Evolutionary conservation across 1,140 invertebrate species (phyloP), one percentile per base, ranked within the genome.

Genomic region (Hyles vespertilio): DNA sequence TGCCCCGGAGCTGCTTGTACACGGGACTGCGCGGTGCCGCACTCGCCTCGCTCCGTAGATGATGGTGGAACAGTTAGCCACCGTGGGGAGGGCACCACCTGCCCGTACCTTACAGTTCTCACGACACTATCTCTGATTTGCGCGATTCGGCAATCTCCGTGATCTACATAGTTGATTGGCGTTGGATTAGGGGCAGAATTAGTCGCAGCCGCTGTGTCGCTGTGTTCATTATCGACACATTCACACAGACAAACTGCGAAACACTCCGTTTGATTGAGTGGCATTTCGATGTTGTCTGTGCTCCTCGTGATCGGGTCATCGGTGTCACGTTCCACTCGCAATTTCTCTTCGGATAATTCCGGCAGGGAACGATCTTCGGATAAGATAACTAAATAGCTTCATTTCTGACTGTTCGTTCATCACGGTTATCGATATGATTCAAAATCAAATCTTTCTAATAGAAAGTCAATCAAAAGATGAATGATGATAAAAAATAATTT

Each of bases 161-260:
- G 79, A 78, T 86, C 83, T 80, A 86, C 77, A 86, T 85, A 76
- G 73, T 69, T 77, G 80, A 87, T 87, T 87, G 77, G 80, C 71
- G 69, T 78, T 78, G 79, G 79, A 84, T 88, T 79, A 79, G 63
- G 70, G 66, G 69, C 45, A 59, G 65, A 85, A 82, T 78, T 80
- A 67, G 74, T 71, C 67, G 79, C 63, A 58, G 62, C 70, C 61
- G 60, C 71, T 67, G 62, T 62, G 54, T 61, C 62, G 70, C 73
- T 71, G 72, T 61, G 72, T 69, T 75, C 69, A 59, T 65, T 66
- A 69, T 74, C 81, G 75, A 83, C 74, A 79, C 77, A 76, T 81
- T 81, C 67, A 70, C 72, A 64, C 71, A 69, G 80, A 79, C 80
- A 84, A 82, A 84, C 79, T 70, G 68, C 59, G 58, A 61, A 45